Conservation (phyloP, 2,113 vertebrate genomes). For the Chroicocephalus ridibundus region DNA sequence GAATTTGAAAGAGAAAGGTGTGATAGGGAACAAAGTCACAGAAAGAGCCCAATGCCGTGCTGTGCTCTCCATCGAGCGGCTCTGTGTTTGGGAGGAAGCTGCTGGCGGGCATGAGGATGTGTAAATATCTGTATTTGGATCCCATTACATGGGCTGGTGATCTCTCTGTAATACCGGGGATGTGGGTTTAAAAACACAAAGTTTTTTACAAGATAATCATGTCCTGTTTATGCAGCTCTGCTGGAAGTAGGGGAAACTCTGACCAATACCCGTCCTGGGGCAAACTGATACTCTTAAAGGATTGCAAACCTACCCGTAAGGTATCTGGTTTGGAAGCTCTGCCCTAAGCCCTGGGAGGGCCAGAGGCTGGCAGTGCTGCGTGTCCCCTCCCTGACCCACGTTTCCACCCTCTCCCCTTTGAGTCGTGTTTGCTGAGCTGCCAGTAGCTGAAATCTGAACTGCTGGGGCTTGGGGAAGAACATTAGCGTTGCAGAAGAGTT, state of each 20-base stretch:
- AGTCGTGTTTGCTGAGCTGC: not conserved
- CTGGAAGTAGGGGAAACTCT: not conserved
- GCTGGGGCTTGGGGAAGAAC: not conserved
- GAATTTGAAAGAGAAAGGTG: not conserved
- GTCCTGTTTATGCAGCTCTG: slow-evolving; percentile 3
- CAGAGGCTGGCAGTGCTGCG: not conserved
- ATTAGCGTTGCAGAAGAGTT: not conserved
- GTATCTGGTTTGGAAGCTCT: not conserved
- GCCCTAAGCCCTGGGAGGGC: not conserved
- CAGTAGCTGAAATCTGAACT: not conserved
- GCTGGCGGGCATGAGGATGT: not conserved
- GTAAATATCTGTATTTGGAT: not conserved
- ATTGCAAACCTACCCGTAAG: not conserved
- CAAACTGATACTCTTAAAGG: not conserved
- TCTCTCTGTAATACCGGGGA: not conserved
- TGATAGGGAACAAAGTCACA: not conserved
- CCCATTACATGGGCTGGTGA: fast-evolving
- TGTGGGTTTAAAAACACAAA: not conserved
- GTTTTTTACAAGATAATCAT: not conserved
- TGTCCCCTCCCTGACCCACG: not conserved
- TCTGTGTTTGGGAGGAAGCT: not conserved
- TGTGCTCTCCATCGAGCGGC: not conserved
- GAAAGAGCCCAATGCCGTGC: not conserved
- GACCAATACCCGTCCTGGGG: not conserved
- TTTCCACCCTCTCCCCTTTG: not conserved